Base-by-base conservation (phyloP, 1,140 invertebrate species). In the Brachystomella parvula region DNA sequence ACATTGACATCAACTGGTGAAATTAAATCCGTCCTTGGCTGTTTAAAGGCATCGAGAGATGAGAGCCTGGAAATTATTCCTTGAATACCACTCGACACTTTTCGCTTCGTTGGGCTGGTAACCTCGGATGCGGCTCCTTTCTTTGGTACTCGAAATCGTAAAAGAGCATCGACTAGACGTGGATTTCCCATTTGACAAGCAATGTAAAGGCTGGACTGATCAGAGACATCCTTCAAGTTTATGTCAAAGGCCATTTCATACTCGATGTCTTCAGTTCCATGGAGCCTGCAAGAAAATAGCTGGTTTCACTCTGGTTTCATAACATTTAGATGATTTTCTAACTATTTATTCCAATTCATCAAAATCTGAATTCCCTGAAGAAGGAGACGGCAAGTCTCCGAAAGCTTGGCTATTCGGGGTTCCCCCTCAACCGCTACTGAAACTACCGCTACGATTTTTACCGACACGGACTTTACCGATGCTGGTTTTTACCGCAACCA, bases 171-270 rank as follows among this genome's bases (percentile, higher is more conserved):
- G 0, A 95, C 84, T 32, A 94, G 82, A 71, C 86, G 85, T 49
- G 84, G 81, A 76, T 94, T 93, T 1, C 91, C 91, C 44, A 92
- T 80, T 49, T 88, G 84, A 76, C 89, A 88, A 9, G 92, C 89
- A 49, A 94, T 85, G 78, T 96, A 96, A 0, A 97, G 80, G 53
- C 90, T 85, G 65, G 86, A 94, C 76, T 96, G 91, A 0, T 91
- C 92, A 19, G 89, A 89, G 0, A 88, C 88, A 78, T 97, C 94
- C 68, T 87, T 85, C 56, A 86, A 84, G 78, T 97, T 97, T 3
- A 96, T 82, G 78, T 96, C 92, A 76, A 94, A 95, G 6, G 90
- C 85, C 78, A 92, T 83, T 19, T 85, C 82, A 78, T 92, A 96
- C 75, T 93, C 89, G n/a, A 67, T 47, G 31, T 65, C 62, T 12